These are phyloP conservation scores for Eira barbara DNA, from an alignment of 2,113 vertebrate genomes.

Conservation along the genomic window DNA sequence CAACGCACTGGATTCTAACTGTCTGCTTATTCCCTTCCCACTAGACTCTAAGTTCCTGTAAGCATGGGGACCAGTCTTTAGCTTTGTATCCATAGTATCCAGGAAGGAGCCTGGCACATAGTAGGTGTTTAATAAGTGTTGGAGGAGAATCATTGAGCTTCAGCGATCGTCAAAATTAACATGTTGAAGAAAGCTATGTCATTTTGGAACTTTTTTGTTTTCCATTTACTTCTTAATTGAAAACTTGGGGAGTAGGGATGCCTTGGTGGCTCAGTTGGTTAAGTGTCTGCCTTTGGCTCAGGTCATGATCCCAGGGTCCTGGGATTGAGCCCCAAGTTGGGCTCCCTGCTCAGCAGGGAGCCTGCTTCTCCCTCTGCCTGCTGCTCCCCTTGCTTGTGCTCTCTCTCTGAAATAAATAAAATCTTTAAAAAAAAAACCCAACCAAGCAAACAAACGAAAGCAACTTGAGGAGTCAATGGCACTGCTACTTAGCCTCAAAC, in stretches of 20 bases:
- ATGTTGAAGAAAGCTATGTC: not conserved
- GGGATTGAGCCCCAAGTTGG: not conserved
- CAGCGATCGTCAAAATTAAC: not conserved
- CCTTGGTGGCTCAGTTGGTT: not conserved
- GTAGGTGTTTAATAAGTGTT: not conserved
- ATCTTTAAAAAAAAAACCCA: not conserved
- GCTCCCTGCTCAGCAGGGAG: not conserved
- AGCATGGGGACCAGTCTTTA: not conserved
- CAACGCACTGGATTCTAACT: not conserved
- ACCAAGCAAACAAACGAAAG: not conserved
- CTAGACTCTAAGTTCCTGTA: not conserved
- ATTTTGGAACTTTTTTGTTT: not conserved
- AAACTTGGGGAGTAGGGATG: not conserved
- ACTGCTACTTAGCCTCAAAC: not conserved
- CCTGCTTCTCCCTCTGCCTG: not conserved
- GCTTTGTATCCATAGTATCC: not conserved
- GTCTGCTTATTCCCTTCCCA: not conserved
- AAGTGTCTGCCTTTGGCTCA: not conserved
- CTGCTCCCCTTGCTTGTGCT: not conserved
- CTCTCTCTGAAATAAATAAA: not conserved
- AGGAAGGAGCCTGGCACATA: not conserved
- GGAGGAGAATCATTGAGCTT: not conserved
- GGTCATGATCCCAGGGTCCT: not conserved
- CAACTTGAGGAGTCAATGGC: not conserved
- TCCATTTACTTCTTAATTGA: not conserved